Base-by-base conservation (phyloP, 2,797 vertebrate species). In the Cyclura pinguis region DNA sequence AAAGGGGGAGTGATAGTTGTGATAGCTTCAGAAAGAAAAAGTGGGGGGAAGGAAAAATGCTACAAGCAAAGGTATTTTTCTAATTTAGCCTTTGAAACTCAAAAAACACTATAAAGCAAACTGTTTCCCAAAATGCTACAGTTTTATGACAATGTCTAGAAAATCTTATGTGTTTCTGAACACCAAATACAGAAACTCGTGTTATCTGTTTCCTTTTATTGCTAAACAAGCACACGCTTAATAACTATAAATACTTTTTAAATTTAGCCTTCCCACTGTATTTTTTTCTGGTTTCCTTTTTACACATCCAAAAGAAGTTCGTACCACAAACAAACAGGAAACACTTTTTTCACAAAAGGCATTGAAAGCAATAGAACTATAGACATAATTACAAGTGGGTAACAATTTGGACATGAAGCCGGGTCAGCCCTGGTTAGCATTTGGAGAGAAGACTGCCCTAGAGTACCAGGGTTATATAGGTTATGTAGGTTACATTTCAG, bases 1-100 rank as follows among this genome's bases (percentile, higher is more conserved):
- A 87, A 74, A 91, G 88, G 77, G 20, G 89, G 78, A 80, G 86
- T 50, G 90, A 64, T 16, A 94, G 94, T 92, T 94, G 84, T 93
- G 94, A 92, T 91, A 90, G 18, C 6, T 91, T 87, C 22, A 90
- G 84, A 86, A 93, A 94, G 35, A 91, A 38, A 42, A 87, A n/a
- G 14, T 76, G 84, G 91, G n/a, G 18, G 92, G 90, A 67, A 14
- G 12, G 83, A 91, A 62, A 18, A 92, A 94, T 52, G 57, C 50
- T 92, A 88, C 92, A 90, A 20, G 80, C 85, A 87, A 91, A 95
- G 86, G 42, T 47, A 84, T 91, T 89, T 89, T 90, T 92, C 73
- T 87, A 92, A 42, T 84, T 84, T 9, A 57, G 92, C 80, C 90
- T 67, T 59, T 12, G 38, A 57, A 86, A 22, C 83, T 93, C 80